These are phyloP conservation scores for Gila robusta DNA, from an alignment of 2,797 vertebrate genomes.

Conservation along the genomic window DNA sequence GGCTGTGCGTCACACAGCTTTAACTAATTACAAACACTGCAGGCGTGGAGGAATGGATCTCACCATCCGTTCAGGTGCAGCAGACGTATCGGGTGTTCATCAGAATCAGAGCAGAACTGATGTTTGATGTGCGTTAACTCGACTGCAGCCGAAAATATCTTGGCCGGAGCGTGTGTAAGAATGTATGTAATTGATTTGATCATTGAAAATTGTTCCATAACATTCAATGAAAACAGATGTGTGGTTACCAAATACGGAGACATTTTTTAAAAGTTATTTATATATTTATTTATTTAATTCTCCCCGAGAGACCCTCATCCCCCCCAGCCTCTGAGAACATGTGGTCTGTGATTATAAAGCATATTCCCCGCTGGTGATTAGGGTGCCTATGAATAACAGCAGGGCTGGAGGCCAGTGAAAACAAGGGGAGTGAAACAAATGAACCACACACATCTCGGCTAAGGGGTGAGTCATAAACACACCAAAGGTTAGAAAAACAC, in stretches of 20 bases:
- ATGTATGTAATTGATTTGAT: constrained; percentile 61
- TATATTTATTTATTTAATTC: constrained; percentile 60
- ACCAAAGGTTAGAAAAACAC: constrained; percentile 78
- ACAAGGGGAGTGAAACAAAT: constrained; percentile 78
- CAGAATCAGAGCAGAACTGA: constrained; percentile 40
- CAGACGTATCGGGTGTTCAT: constrained; percentile 44
- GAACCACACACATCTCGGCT: constrained; percentile 76
- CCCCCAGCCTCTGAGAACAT: constrained; percentile 64
- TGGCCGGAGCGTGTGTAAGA: constrained; percentile 47
- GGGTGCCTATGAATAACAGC: constrained; percentile 81
- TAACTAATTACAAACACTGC: constrained; percentile 49
- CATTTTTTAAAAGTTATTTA: constrained; percentile 55
- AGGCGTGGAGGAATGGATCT: constrained; percentile 43
- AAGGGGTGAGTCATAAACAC: constrained; percentile 79
- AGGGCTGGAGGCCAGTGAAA: constrained; percentile 78
- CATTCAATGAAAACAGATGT: constrained; percentile 62
- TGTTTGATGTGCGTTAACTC: constrained; percentile 53
- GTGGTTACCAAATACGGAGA: constrained; percentile 51
- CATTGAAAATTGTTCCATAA: constrained; percentile 60
- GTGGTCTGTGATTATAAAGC: constrained; percentile 75
- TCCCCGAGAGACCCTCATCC: constrained; percentile 29
- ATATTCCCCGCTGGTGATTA: constrained; percentile 74
- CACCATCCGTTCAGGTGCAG: constrained; percentile 45
- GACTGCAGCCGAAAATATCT: constrained; percentile 50
- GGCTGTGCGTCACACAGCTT: constrained; percentile 24